Conservation (phyloP, 2,113 vertebrate genomes). For the Nothoprocta perdicaria region DNA sequence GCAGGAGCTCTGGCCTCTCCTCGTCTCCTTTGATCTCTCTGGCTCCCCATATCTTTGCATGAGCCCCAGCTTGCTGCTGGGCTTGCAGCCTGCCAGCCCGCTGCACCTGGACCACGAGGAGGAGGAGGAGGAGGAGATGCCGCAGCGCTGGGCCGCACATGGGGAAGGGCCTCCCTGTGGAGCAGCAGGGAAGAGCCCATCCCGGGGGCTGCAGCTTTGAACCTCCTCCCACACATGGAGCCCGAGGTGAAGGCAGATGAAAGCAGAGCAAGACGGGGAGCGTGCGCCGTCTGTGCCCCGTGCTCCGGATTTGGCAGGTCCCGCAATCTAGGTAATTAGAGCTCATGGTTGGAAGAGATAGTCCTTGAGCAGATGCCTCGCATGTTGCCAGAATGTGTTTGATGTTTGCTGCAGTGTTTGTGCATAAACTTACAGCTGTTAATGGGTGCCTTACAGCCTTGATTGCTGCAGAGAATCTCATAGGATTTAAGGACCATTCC, state of each 20-base stretch:
- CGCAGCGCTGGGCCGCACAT: neutral
- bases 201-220: conserved; percentile 22
- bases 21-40: neutral
- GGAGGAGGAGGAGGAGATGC: neutral
- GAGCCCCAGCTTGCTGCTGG: neutral
- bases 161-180: neutral
- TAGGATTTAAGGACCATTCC: neutral
- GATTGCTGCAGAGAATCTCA: neutral
- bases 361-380: too few relatives aligned
- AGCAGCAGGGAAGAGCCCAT: neutral
- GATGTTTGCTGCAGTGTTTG: neutral
- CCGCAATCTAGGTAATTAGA: accelerated
- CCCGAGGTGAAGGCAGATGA: conserved; percentile 62
- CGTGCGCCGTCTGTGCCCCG: neutral
- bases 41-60: neutral
- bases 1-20: neutral
- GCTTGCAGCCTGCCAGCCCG: neutral
- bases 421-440: neutral
- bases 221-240: conserved; percentile 62
- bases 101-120: conserved; percentile 32
- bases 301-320: neutral
- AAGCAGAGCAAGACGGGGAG: neutral
- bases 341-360: neutral
- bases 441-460: neutral
- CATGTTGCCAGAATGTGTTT: accelerated